phyloP scores from a whole-genome alignment of 2,797 vertebrate genomes.

The Limnodromus scolopaceus region DNA sequence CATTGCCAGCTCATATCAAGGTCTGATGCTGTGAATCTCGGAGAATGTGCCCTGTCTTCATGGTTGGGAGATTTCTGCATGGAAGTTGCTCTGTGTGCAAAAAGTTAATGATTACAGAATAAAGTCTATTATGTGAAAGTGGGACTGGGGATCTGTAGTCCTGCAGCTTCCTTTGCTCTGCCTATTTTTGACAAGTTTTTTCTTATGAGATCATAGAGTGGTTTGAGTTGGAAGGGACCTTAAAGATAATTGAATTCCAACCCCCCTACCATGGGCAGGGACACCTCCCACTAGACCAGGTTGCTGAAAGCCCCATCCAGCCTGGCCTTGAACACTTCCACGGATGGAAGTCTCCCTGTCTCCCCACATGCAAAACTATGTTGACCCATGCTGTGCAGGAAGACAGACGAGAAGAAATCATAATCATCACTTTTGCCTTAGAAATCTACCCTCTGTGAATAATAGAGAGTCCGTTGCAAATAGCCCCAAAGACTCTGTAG shows the following conservation, averaged over 20 bases:
- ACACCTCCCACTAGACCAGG: too few relatives aligned
- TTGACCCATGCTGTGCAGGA: background rate
- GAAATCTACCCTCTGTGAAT: background rate
- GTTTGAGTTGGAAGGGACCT: too few relatives aligned
- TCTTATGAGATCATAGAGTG: background rate
- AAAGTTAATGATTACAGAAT: background rate
- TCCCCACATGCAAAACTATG: background rate
- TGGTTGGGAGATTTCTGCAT: background rate
- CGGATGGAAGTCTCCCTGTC: background rate
- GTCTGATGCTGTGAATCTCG: background rate
- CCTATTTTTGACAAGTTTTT: background rate
- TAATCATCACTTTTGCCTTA: background rate
- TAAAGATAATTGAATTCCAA: too few relatives aligned
- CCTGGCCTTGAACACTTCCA: too few relatives aligned
- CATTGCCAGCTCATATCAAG: background rate
- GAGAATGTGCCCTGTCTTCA: background rate
- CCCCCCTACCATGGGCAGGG: too few relatives aligned
- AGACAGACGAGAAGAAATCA: background rate
- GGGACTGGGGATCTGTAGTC: background rate
- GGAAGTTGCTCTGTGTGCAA: background rate
- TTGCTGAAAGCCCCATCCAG: too few relatives aligned
- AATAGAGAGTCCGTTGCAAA: background rate
- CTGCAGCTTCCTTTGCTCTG: background rate
- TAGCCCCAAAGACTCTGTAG: background rate
- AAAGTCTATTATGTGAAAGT: background rate